These are phyloP conservation scores for Oxyura jamaicensis DNA, from an alignment of 2,113 vertebrate species.

Conservation along the genomic window DNA sequence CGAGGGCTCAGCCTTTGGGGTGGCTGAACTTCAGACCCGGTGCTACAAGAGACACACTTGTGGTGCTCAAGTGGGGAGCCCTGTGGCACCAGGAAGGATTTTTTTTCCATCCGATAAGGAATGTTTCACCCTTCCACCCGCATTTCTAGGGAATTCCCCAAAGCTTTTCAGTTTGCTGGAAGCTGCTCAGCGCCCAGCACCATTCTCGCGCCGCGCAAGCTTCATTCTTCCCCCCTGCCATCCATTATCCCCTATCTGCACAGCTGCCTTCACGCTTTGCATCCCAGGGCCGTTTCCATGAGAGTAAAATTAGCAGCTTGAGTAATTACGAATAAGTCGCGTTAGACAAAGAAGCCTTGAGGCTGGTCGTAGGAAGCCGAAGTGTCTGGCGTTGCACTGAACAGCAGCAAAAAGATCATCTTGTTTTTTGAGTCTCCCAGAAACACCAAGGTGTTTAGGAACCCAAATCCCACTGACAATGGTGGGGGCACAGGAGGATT, in stretches of 20 bases:
- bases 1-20: neutral
- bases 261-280: conserved; percentile 44
- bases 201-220: rapidly evolving
- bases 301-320: conserved; percentile 71
- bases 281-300: conserved; percentile 55
- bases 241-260: neutral
- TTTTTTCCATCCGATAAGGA: neutral
- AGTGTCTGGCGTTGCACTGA: neutral
- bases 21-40: rapidly evolving
- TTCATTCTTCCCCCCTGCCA: conserved; percentile 24
- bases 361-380: conserved; percentile 23
- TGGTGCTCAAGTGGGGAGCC: neutral
- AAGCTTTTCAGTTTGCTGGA: neutral
- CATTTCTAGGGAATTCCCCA: neutral
- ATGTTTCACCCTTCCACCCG: rapidly evolving
- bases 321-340: conserved; percentile 70
- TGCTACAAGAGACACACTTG: neutral
- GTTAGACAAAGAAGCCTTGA: conserved; percentile 65
- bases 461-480: rapidly evolving
- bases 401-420: neutral
- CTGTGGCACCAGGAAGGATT: rapidly evolving
- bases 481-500: rapidly evolving
- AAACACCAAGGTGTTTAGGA: neutral
- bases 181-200: neutral
- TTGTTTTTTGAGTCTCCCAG: neutral